A percentile compares a stretch with the other conserved stretches of the same genome.
phyloP scores from a whole-genome alignment of 2,888 invertebrate genomes.

The Noctua janthina region DNA sequence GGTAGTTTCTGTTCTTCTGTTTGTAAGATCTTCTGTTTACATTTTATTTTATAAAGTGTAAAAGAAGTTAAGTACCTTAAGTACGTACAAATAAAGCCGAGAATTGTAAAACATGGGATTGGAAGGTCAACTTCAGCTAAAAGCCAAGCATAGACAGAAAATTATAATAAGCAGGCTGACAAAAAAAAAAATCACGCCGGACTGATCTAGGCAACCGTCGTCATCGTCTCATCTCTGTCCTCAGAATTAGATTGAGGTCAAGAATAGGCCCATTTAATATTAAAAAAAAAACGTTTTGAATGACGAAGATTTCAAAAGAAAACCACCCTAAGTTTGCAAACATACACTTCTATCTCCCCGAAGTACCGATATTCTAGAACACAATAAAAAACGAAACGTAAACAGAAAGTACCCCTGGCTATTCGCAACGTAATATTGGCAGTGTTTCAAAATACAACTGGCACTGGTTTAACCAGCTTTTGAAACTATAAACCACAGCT shows the following conservation, averaged over 20 bases:
- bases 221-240: no score
- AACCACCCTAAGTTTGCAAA: neutral
- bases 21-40: neutral
- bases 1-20: neutral
- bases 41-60: neutral
- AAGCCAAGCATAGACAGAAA: neutral
- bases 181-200: no score
- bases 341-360: neutral
- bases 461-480: constrained; percentile 35
- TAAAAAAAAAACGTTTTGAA: neutral
- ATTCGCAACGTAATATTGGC: constrained; percentile 34
- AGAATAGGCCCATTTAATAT: no score
- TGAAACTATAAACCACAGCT: constrained; percentile 42
- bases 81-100: neutral
- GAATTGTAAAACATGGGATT: neutral
- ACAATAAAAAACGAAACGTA: constrained; percentile 9
- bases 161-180: no score
- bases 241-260: no score
- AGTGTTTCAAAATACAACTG: constrained; percentile 46
- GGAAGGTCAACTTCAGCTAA: no score
- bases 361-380: neutral
- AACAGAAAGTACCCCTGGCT: constrained; percentile 7
- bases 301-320: neutral
- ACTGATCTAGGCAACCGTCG: no score
- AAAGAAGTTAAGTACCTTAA: no score